phyloP scores from a whole-genome alignment of 2,797 vertebrate genomes.

The Manis javanica region DNA sequence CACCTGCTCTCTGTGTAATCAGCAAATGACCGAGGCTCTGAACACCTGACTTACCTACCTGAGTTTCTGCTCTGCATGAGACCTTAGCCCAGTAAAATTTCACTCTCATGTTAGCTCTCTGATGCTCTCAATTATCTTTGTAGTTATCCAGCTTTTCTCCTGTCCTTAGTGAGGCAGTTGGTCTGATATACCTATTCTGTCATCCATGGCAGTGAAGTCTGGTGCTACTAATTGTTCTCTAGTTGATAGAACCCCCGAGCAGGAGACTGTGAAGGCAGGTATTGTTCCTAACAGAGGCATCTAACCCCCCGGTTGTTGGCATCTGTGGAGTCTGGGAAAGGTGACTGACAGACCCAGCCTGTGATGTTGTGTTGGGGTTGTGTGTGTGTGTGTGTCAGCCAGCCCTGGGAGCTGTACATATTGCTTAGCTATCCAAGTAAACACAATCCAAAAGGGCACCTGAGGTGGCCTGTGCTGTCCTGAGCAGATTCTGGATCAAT shows the following conservation, averaged over 20 bases:
- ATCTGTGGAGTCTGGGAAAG: background rate
- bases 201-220: background rate
- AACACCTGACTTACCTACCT: background rate
- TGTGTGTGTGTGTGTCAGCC: background rate
- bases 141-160: background rate
- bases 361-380: background rate
- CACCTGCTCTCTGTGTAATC: background rate
- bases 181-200: background rate
- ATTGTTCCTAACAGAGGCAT: background rate
- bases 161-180: background rate
- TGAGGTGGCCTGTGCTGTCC: background rate
- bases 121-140: background rate
- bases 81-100: background rate
- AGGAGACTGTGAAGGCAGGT: background rate
- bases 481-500: background rate
- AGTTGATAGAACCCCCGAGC: background rate
- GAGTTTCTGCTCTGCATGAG: background rate
- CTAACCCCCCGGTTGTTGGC: background rate
- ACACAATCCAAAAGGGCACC: slow-evolving; percentile 11
- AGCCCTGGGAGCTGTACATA: background rate
- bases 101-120: background rate
- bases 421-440: slow-evolving; percentile 47
- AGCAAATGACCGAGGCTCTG: background rate
- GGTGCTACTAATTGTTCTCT: fast-evolving
- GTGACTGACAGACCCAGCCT: background rate